Conservation (phyloP, 2,113 vertebrate species). For the Struthio camelus region DNA sequence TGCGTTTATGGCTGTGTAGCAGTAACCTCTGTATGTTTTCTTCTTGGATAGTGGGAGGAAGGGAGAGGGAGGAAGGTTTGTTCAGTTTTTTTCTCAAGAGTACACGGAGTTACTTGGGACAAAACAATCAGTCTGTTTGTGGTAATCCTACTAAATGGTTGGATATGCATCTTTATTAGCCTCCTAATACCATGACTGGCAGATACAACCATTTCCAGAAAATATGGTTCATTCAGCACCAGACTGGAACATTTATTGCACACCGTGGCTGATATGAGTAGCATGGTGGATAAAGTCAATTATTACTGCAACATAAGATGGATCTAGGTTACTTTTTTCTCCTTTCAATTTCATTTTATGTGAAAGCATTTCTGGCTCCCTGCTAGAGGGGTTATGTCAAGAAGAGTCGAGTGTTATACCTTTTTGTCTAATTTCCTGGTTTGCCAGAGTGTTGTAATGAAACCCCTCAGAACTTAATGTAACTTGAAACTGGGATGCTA, state of each 20-base stretch:
- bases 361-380: constrained; percentile 8
- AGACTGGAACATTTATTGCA: not conserved
- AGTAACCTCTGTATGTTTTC: not conserved
- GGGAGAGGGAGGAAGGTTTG: not conserved
- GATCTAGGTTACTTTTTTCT: not conserved
- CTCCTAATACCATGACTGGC: not conserved
- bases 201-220: not conserved
- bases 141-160: not conserved
- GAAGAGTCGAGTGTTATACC: not conserved
- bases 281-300: not conserved
- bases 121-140: not conserved
- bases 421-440: constrained; percentile 13
- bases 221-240: not conserved
- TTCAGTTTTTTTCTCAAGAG: not conserved
- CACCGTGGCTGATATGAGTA: not conserved
- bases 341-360: constrained; percentile 35
- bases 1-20: not conserved
- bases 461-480: constrained; percentile 29
- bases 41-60: not conserved
- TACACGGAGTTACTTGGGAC: not conserved
- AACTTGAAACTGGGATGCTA: not conserved
- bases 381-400: not conserved
- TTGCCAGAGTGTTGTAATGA: constrained; percentile 15
- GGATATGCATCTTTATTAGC: not conserved
- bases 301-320: not conserved